Evolutionary conservation across 2,797 vertebrate species (phyloP).

Genomic region (Cynopterus sphinx): DNA sequence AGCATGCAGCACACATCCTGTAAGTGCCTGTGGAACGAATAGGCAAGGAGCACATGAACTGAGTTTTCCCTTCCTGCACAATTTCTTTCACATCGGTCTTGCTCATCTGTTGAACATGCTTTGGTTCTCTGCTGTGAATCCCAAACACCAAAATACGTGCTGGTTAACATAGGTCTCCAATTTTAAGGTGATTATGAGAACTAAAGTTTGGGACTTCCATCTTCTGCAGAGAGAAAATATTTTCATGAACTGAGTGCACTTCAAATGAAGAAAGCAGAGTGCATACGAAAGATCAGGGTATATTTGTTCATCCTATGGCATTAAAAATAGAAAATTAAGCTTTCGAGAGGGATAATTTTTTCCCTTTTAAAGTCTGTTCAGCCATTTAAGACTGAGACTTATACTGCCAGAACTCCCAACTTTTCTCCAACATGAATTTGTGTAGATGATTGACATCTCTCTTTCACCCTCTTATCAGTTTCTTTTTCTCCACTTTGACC

Average conservation of each 20-base stretch:
- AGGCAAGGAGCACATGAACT: background rate
- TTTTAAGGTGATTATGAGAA: background rate
- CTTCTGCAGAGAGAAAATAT: background rate
- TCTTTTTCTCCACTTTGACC: background rate
- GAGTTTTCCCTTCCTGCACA: background rate
- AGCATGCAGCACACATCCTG: fast-evolving
- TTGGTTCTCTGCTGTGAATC: background rate
- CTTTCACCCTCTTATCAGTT: background rate
- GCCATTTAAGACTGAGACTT: background rate
- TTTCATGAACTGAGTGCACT: background rate
- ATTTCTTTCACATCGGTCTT: background rate
- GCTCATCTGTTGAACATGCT: background rate
- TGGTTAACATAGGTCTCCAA: background rate
- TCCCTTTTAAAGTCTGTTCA: background rate
- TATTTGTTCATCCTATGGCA: background rate
- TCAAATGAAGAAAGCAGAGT: background rate
- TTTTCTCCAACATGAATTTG: background rate
- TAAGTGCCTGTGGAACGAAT: background rate
- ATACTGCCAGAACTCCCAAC: background rate
- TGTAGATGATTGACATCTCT: background rate
- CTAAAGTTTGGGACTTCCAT: background rate
- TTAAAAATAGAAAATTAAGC: background rate
- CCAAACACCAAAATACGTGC: background rate
- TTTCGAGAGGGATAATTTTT: background rate
- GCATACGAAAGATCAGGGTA: background rate